phyloP scores from a whole-genome alignment of 2,797 vertebrate species.

The Peromyscus nudipes region DNA sequence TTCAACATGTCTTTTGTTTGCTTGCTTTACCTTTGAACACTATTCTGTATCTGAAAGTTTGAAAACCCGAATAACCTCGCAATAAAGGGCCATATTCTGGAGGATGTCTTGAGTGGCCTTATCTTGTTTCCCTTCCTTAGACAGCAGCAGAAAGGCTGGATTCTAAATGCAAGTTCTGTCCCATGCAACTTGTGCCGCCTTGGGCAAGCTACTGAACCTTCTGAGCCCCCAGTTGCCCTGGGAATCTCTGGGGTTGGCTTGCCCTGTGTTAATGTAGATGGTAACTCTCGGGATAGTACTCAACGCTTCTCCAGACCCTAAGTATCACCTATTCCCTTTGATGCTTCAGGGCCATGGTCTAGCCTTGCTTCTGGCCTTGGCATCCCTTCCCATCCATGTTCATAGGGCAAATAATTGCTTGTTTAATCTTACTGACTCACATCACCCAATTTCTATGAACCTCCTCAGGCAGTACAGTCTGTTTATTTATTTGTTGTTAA shows the following conservation, averaged over 20 bases:
- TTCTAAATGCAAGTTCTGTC: background rate
- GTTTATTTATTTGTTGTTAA: background rate
- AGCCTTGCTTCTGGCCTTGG: background rate
- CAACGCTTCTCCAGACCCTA: background rate
- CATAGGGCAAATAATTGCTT: background rate
- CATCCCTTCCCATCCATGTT: background rate
- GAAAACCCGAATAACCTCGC: background rate
- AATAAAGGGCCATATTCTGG: background rate
- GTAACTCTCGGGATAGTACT: background rate
- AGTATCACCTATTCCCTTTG: background rate
- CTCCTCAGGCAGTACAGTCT: background rate
- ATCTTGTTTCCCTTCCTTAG: background rate
- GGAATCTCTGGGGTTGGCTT: background rate
- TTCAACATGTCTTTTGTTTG: background rate
- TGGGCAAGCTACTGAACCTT: background rate
- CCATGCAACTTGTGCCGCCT: background rate
- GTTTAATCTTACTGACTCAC: background rate
- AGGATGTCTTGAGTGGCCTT: background rate
- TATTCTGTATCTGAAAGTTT: slow-evolving; percentile 31
- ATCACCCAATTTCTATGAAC: background rate
- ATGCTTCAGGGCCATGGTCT: background rate
- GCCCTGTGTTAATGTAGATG: background rate
- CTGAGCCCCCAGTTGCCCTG: background rate
- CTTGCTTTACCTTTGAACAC: background rate
- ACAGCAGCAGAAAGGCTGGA: background rate